Conservation (phyloP, 2,888 invertebrate genomes). For the Andrena flavipes region DNA sequence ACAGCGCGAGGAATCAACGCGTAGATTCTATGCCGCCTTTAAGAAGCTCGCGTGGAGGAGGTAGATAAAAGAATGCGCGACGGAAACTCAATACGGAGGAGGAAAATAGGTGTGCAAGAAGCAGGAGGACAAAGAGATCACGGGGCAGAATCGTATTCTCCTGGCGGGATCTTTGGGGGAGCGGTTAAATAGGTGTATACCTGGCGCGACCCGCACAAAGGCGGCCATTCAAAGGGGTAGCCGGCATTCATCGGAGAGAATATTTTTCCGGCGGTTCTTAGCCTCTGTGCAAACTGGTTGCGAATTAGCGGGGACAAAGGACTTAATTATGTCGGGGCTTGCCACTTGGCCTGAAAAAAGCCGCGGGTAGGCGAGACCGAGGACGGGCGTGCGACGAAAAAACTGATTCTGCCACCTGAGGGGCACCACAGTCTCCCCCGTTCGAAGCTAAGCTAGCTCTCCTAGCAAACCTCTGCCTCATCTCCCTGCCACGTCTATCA, state of each 20-base stretch:
- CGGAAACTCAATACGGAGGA: conserved; percentile 26
- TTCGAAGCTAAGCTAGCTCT: neutral
- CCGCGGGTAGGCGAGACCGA: neutral
- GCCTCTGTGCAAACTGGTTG: conserved; percentile 68
- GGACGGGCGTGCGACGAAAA: conserved; percentile 8
- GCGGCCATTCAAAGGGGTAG: conserved; percentile 63
- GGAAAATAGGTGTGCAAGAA: conserved; percentile 13
- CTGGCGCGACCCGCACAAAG: conserved; percentile 61
- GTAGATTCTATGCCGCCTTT: neutral
- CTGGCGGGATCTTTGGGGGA: conserved; percentile 36
- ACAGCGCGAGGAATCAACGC: conserved; percentile 13
- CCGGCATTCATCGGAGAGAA: conserved; percentile 57
- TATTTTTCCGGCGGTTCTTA: conserved; percentile 68
- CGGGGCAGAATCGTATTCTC: conserved; percentile 32
- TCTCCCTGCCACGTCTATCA: neutral
- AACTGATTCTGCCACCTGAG: conserved; percentile 17
- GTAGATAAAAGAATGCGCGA: neutral
- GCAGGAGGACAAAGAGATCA: conserved; percentile 35
- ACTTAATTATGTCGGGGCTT: conserved; percentile 64
- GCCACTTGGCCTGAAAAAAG: conserved; percentile 45
- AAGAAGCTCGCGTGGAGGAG: neutral
- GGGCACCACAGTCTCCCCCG: neutral
- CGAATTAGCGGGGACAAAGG: conserved; percentile 71
- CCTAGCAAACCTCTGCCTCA: too few relatives aligned
- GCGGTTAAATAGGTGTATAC: conserved; percentile 68